A percentile compares a stretch with the other conserved stretches of the same genome.
Conservation (phyloP, 1,140 invertebrate genomes). For the Parapsyche elsis region DNA sequence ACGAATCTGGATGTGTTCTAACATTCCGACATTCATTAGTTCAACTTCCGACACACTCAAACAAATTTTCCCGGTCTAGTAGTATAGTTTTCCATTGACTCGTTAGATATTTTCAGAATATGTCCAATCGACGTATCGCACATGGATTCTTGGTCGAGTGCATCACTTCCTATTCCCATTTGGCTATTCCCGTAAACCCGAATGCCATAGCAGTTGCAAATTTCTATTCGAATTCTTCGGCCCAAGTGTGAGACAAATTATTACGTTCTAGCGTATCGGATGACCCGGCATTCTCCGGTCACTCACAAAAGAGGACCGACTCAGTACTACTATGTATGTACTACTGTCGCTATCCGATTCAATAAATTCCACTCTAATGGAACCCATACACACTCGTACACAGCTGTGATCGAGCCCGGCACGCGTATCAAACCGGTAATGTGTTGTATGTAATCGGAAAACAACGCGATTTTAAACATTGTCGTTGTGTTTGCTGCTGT, state of each 20-base stretch:
- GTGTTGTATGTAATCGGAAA: too few relatives aligned
- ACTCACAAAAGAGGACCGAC: neutral
- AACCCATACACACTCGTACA: neutral
- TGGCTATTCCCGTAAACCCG: neutral
- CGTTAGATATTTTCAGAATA: too few relatives aligned
- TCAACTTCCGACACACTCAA: too few relatives aligned
- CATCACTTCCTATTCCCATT: conserved; percentile 17
- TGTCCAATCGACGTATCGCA: neutral
- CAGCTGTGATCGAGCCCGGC: neutral
- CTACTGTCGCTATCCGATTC: conserved; percentile 19
- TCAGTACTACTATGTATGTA: neutral
- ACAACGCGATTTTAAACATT: too few relatives aligned
- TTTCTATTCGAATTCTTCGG: neutral
- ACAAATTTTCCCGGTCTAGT: too few relatives aligned
- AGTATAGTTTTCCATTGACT: too few relatives aligned
- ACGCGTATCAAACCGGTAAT: neutral
- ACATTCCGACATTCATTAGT: too few relatives aligned
- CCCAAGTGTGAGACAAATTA: neutral
- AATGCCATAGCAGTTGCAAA: neutral
- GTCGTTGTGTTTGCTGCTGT: too few relatives aligned
- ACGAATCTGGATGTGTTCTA: too few relatives aligned
- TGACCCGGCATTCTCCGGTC: too few relatives aligned
- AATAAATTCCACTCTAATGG: conserved; percentile 32
- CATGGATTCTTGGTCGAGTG: neutral
- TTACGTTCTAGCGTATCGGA: too few relatives aligned